Conservation (phyloP, 2,888 invertebrate genomes). For the Ochropleura leucogaster region DNA sequence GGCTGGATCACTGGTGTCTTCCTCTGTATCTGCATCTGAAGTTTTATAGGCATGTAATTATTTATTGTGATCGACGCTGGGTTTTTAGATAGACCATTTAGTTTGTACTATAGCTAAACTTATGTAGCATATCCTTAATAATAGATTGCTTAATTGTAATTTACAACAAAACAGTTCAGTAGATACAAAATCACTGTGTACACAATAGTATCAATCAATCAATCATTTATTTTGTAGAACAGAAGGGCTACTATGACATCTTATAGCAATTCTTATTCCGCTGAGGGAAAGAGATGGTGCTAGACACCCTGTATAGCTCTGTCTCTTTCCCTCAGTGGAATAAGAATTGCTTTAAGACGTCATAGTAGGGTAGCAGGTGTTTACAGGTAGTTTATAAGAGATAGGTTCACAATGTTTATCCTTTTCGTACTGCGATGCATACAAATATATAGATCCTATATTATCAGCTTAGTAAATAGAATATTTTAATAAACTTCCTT, state of each 20-base stretch:
- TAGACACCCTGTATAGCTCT: too few species aligned
- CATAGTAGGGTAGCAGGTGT: too few species aligned
- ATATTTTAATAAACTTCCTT: neutral
- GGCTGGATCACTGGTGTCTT: conserved; percentile 60
- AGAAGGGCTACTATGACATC: too few species aligned
- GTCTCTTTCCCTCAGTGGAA: too few species aligned
- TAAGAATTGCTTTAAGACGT: too few species aligned
- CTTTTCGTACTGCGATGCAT: neutral
- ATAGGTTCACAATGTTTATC: too few species aligned
- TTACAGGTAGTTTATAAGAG: too few species aligned
- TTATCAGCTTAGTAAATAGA: neutral
- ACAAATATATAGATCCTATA: neutral
- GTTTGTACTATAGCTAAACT: neutral
- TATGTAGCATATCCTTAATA: neutral
- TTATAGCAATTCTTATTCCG: too few species aligned
- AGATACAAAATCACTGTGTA: neutral
- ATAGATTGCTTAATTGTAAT: neutral
- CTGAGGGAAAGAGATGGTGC: too few species aligned
- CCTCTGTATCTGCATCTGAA: conserved; percentile 66
- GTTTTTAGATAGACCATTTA: neutral
- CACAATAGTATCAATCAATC: too few species aligned
- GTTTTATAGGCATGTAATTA: neutral
- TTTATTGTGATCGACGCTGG: neutral
- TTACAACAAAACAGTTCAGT: too few species aligned
- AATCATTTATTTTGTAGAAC: too few species aligned